These are phyloP conservation scores for Rhizoglyphus robini DNA, from an alignment of 1,140 invertebrate genomes.

Conservation along the genomic window DNA sequence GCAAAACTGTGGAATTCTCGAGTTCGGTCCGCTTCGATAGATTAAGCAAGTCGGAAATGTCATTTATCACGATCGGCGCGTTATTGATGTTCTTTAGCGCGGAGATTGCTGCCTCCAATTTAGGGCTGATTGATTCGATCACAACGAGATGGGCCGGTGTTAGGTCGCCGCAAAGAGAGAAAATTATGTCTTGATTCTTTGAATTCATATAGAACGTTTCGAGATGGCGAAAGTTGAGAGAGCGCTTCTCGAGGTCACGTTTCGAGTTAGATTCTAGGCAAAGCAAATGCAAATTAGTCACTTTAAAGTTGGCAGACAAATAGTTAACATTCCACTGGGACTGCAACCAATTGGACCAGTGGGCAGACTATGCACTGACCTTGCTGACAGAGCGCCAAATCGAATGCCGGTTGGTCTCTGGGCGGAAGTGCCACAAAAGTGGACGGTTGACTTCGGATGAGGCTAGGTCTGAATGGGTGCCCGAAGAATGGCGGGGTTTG, in stretches of 20 bases:
- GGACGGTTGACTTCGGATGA: not conserved
- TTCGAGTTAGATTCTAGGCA: not conserved
- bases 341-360: too few relatives aligned
- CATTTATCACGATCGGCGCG: not conserved
- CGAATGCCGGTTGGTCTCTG: not conserved
- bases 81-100: not conserved
- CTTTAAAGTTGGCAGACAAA: not conserved
- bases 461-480: not conserved
- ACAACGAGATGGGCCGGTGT: not conserved
- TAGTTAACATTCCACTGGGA: too few relatives aligned
- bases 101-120: not conserved
- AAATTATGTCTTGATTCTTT: not conserved
- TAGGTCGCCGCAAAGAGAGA: conserved; percentile 1
- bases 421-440: conserved; percentile 3
- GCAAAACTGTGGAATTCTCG: not conserved
- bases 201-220: not conserved
- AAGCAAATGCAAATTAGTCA: not conserved
- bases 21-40: not conserved
- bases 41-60: not conserved
- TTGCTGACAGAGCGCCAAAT: not conserved
- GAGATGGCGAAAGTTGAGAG: not conserved
- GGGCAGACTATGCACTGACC: not conserved
- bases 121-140: not conserved
- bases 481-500: not conserved
- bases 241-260: not conserved